Percentiles rank a stretch among this genome's conserved stretches.
Evolutionary conservation across 2,888 invertebrate species (phyloP).

Genomic region (Mesorhabditis sp.): DNA sequence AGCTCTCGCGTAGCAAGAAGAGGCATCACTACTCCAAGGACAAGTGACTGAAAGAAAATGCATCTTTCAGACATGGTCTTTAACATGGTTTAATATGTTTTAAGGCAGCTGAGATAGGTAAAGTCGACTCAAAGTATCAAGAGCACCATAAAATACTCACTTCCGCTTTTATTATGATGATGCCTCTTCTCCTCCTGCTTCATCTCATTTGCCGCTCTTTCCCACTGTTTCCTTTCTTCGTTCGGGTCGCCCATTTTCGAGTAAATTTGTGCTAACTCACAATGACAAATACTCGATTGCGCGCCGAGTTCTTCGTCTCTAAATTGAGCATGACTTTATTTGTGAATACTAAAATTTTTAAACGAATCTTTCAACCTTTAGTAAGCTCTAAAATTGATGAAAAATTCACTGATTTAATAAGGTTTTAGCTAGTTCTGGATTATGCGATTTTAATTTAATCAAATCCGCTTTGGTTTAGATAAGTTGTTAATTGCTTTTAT

Average conservation of each 20-base stretch:
- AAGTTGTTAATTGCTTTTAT: not conserved
- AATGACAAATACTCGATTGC: constrained; percentile 15
- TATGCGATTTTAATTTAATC: not conserved
- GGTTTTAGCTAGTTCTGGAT: not conserved
- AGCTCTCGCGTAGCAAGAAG: constrained; percentile 3
- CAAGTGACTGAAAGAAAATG: not conserved
- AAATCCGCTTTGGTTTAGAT: not conserved
- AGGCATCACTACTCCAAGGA: not conserved
- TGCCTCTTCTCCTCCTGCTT: constrained; percentile 8
- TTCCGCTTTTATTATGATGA: constrained; percentile 7
- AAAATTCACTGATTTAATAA: not conserved
- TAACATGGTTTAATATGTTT: not conserved
- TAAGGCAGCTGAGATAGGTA: too few species aligned
- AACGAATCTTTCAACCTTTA: not conserved
- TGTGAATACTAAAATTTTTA: not conserved
- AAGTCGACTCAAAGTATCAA: too few species aligned
- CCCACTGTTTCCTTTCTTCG: constrained; percentile 14
- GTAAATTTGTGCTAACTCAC: constrained; percentile 13
- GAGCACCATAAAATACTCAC: not conserved
- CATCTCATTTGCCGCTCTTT: constrained; percentile 12
- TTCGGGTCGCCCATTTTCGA: constrained; percentile 11
- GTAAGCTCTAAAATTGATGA: constrained; percentile 3
- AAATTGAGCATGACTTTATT: not conserved
- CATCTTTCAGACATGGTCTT: not conserved
- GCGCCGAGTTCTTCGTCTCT: constrained; percentile 17